Evolutionary conservation across 2,888 invertebrate genomes (phyloP).

Genomic region (Macrophya alboannulata): DNA sequence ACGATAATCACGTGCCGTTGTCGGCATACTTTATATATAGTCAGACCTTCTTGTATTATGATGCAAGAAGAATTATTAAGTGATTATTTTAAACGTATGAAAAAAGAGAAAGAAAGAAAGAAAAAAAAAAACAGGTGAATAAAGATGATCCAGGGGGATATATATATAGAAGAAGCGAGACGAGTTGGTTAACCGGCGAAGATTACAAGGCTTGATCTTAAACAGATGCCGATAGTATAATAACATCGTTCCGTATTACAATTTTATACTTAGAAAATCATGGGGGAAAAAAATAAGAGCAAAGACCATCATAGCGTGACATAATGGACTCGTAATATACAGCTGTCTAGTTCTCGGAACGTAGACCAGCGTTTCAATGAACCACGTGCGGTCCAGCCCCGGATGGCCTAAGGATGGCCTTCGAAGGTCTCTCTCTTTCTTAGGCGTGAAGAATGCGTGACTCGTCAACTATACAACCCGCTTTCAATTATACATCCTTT

Average conservation of each 20-base stretch:
- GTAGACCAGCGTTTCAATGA: constrained; percentile 4
- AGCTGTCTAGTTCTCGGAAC: neutral
- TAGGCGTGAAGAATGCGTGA: constrained; percentile 68
- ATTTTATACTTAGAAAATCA: neutral
- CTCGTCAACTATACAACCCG: constrained; percentile 70
- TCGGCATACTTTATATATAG: neutral
- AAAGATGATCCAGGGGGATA: no score
- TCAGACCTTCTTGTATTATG: neutral
- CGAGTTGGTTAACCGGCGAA: constrained; percentile 13
- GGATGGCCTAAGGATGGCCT: constrained; percentile 55
- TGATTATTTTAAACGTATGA: constrained; percentile 33
- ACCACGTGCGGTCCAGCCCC: constrained; percentile 38
- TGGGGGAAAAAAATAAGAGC: neutral
- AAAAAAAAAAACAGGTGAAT: neutral
- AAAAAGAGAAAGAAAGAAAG: neutral
- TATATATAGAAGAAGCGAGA: neutral
- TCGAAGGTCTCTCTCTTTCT: constrained; percentile 53
- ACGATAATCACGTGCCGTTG: constrained; percentile 37
- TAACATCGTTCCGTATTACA: neutral
- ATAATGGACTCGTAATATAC: constrained; percentile 24
- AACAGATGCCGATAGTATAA: constrained; percentile 14
- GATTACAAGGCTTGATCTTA: constrained; percentile 21
- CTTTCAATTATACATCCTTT: constrained; percentile 69
- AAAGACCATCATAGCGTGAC: neutral
- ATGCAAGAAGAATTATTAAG: constrained; percentile 25